A percentile compares a stretch with the other conserved stretches of the same genome.
phyloP scores from a whole-genome alignment of 2,888 invertebrate species.

The Schrankia costaestrigalis region DNA sequence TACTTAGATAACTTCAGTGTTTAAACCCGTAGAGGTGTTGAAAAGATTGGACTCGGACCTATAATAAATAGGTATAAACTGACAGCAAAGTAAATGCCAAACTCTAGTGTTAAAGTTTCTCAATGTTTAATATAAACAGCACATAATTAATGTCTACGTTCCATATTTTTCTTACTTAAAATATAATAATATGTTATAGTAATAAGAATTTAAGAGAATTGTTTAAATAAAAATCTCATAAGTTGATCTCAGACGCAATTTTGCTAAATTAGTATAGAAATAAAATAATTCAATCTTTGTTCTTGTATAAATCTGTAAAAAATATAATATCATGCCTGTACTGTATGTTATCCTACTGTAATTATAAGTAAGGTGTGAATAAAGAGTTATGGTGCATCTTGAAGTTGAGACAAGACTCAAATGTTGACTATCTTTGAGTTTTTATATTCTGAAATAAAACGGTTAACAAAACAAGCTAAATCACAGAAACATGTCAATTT shows the following conservation, averaged over 20 bases:
- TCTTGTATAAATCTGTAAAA: slow-evolving; percentile 28
- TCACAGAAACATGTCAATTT: no score
- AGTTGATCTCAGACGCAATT: slow-evolving; percentile 68
- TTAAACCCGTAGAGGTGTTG: slow-evolving; percentile 18
- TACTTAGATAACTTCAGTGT: slow-evolving; percentile 23
- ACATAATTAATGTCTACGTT: slow-evolving; percentile 23
- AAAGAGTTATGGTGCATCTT: slow-evolving; percentile 8
- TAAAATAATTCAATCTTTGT: slow-evolving; percentile 23
- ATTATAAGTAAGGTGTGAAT: no score
- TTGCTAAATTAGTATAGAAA: slow-evolving; percentile 43
- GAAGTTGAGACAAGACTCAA: slow-evolving; percentile 4
- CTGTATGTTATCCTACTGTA: no score
- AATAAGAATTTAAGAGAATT: slow-evolving; percentile 19
- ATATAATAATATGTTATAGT: slow-evolving; percentile 28
- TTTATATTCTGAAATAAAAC: no score
- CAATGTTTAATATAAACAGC: slow-evolving; percentile 31
- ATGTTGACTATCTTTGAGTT: no score
- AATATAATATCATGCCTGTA: slow-evolving; percentile 2
- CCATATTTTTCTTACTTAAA: slow-evolving; percentile 20
- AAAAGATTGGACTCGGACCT: slow-evolving; percentile 18
- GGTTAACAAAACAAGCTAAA: no score
- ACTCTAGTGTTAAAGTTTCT: slow-evolving; percentile 49
- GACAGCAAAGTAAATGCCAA: slow-evolving; percentile 64
- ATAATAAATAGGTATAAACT: slow-evolving; percentile 31
- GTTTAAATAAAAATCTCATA: slow-evolving; percentile 45